Evolutionary conservation across 2,888 invertebrate genomes (phyloP).

Genomic region (Elmis aenea): DNA sequence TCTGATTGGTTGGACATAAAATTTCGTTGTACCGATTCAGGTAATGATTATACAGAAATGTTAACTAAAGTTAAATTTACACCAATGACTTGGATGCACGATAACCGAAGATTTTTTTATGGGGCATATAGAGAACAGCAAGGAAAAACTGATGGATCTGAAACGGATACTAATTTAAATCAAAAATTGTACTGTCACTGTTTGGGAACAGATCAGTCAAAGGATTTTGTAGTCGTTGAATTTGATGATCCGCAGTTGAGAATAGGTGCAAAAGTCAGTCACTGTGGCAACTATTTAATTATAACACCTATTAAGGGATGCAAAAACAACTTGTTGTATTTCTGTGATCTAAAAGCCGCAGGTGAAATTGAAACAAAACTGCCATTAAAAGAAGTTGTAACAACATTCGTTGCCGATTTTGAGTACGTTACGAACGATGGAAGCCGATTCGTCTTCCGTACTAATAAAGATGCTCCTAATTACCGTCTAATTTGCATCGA

Average conservation of each 20-base stretch:
- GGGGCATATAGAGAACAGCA: slow-evolving; percentile 76
- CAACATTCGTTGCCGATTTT: slow-evolving; percentile 89
- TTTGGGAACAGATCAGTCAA: slow-evolving; percentile 76
- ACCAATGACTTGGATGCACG: slow-evolving; percentile 89
- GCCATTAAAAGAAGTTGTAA: slow-evolving; percentile 73
- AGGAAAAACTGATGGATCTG: slow-evolving; percentile 87
- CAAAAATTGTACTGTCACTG: slow-evolving; percentile 93
- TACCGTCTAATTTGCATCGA: slow-evolving; percentile 84
- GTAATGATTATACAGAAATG: slow-evolving; percentile 83
- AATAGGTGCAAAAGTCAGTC: slow-evolving; percentile 78
- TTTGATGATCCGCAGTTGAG: slow-evolving; percentile 91
- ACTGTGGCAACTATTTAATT: slow-evolving; percentile 88
- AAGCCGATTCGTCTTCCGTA: slow-evolving; percentile 76
- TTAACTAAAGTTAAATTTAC: slow-evolving; percentile 90
- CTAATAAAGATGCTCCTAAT: slow-evolving; percentile 91
- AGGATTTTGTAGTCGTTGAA: slow-evolving; percentile 84
- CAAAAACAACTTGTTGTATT: slow-evolving; percentile 85
- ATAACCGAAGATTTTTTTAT: slow-evolving; percentile 93
- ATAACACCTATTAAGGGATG: slow-evolving; percentile 82
- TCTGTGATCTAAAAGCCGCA: slow-evolving; percentile 67
- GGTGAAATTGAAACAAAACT: slow-evolving; percentile 61
- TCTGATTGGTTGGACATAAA: slow-evolving; percentile 95
- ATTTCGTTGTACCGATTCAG: slow-evolving; percentile 70
- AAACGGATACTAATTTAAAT: slow-evolving; percentile 79
- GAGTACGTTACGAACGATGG: slow-evolving; percentile 92